Evolutionary conservation across 2,113 vertebrate species (phyloP), one percentile per base, ranked within the genome.

Genomic region (Mohoua ochrocephala): DNA sequence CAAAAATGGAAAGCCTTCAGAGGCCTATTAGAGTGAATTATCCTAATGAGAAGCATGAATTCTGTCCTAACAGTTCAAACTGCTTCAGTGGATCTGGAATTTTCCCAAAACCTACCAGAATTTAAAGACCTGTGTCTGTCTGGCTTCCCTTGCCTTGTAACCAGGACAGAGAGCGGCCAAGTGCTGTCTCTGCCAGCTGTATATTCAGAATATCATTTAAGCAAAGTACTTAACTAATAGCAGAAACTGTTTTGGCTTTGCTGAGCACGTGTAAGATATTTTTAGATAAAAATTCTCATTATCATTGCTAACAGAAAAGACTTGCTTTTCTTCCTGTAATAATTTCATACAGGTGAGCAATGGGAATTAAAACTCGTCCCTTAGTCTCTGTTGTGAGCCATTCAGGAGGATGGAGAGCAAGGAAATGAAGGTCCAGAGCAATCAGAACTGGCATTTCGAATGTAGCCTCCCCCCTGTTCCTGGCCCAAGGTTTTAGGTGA

Each of bases 21-120:
- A 97, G 95, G 81, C 85, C 94, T 93, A 15, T 97, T 96, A 81
- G 24, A 82, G 45, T 87, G 94, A 96, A 81, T 93, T 96, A 77
- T 60, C 93, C 91, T 84, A 24, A 83, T 73, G 71, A 80, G 93
- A 96, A 94, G 50, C 88, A 79, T 87, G 90, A 93, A 76, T 94
- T 92, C 91, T 88, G 91, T 92, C 86, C 84, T 91, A 63, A n/a
- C 54, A 92, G 90, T 85, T 91, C 89, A 77, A 80, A 96, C 64
- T 95, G 89, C 91, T 93, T 96, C 77, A 64, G 78, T 88, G 1
- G 3, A 65, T 69, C 70, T 96, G 96, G 95, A 94, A 41, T 74
- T 59, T 91, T 90, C 94, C 95, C 84, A 41, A 80, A 93, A 78
- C 84, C 52, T 95, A 70, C 71, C 79, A 65, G 73, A 93, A 45